These are phyloP conservation scores for Eledona agricola DNA, from an alignment of 2,888 invertebrate species.

Conservation along the genomic window DNA sequence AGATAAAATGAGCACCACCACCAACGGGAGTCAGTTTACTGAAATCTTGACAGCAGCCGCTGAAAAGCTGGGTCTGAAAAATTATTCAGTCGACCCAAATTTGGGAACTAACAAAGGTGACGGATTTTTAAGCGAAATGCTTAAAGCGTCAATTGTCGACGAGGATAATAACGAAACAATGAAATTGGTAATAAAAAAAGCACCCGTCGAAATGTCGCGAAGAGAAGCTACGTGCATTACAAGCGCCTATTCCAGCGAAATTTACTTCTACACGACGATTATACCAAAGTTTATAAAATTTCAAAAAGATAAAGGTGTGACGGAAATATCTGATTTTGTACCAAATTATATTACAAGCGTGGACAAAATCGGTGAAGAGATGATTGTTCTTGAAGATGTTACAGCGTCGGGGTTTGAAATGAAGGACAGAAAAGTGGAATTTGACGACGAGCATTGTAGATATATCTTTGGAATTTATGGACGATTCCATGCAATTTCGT, in stretches of 20 bases:
- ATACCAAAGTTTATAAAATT: conserved; percentile 2
- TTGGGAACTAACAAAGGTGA: conserved; percentile 2
- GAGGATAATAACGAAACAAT: conserved; percentile 4
- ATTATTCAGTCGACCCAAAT: not conserved
- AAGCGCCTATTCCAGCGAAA: conserved; percentile 3
- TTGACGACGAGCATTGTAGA: conserved; percentile 36
- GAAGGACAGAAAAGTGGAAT: conserved; percentile 29
- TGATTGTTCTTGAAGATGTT: conserved; percentile 3
- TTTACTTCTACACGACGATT: conserved; percentile 6
- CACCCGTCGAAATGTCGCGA: not conserved
- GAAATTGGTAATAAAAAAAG: conserved; percentile 2
- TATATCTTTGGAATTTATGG: conserved; percentile 39
- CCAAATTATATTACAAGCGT: not conserved
- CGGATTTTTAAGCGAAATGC: conserved; percentile 6
- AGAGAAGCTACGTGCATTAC: conserved; percentile 1
- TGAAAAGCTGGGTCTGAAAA: not conserved
- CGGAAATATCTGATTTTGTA: not conserved
- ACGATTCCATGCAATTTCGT: conserved; percentile 38
- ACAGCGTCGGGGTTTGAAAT: conserved; percentile 13
- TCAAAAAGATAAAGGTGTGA: not conserved
- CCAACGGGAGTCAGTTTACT: too few species aligned
- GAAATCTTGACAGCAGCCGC: too few species aligned
- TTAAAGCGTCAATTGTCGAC: conserved; percentile 2
- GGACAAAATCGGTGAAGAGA: not conserved
- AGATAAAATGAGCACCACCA: too few species aligned